phyloP scores from a whole-genome alignment of 2,888 invertebrate species.

The Parelbella ahira region DNA sequence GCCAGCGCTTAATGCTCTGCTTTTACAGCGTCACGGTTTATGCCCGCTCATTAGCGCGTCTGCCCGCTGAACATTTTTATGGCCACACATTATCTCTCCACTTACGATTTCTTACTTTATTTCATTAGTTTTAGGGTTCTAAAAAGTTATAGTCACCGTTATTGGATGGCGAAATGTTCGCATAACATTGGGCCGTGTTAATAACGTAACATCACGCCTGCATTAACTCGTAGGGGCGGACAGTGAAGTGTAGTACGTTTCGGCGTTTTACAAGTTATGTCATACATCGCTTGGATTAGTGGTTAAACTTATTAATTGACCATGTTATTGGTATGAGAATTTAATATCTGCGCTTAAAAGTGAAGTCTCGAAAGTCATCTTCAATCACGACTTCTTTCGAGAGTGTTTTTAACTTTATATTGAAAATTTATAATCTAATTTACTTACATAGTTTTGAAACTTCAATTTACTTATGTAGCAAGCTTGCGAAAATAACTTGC shows the following conservation, averaged over 20 bases:
- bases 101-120: slow-evolving; percentile 25
- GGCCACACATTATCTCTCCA: slow-evolving; percentile 52
- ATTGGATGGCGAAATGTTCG: slow-evolving; percentile 1
- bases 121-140: slow-evolving; percentile 17
- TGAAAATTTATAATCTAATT: too few species aligned
- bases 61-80: slow-evolving; percentile 63
- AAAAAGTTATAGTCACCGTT: slow-evolving; percentile 14
- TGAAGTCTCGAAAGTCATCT: neutral
- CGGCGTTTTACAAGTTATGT: too few species aligned
- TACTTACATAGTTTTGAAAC: too few species aligned
- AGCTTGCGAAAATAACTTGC: too few species aligned
- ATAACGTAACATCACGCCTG: too few species aligned
- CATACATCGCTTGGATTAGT: too few species aligned
- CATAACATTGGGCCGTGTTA: slow-evolving; percentile 3
- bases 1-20: slow-evolving; percentile 70
- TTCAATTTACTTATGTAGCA: too few species aligned
- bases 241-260: too few species aligned
- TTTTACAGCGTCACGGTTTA: slow-evolving; percentile 78
- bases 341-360: slow-evolving; percentile 2
- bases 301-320: too few species aligned
- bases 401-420: too few species aligned
- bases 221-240: too few species aligned
- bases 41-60: slow-evolving; percentile 74
- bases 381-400: too few species aligned
- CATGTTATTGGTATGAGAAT: slow-evolving; percentile 1